Base-by-base conservation (phyloP, 2,797 vertebrate genomes). In the Acipenser oxyrinchus region DNA sequence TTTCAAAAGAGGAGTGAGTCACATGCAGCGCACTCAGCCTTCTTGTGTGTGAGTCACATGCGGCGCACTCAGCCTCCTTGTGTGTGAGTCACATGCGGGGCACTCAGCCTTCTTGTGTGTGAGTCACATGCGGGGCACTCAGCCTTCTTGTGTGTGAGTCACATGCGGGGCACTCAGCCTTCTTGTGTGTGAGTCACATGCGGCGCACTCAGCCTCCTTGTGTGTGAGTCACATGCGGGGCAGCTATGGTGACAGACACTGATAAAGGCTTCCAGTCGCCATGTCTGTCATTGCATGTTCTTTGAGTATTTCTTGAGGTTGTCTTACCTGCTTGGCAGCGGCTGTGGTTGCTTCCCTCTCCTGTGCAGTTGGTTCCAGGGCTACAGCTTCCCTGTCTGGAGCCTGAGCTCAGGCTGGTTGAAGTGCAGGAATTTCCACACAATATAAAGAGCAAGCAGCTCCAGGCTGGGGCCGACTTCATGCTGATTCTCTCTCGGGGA, bases 321-420 rank as follows among this genome's bases (percentile, higher is more conserved):
- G 37, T 37, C 37, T 37, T 85, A 91, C 89, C 89, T 88, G 84
- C 73, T 68, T 73, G 76, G 66, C 89, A 90, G 11, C 60, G 18
- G 4, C 58, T 61, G 68, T 59, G 72, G 52, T 79, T 73, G 51
- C 64, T 61, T 57, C 69, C 7, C 63, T 76, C 71, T 51, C 10
- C 50, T 13, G 68, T 13, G 15, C 55, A 58, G 66, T 5, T 3
- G 6, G 15, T 69, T 61, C 49, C 66, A 12, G 55, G 63, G 13
- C 68, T 60, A 66, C 49, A 18, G 23, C 10, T 49, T 8, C 4
- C 13, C 8, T 8, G 18, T n/a, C 55, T n/a, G 12, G 55, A 6
- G 12, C 15, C 7, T n/a, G 55, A n/a, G 55, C 10, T n/a, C 6
- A 58, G 6, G 15, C 15, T 13, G 11, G 12, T 2, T 13, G 15